phyloP scores from a whole-genome alignment of 2,888 invertebrate species.

The Erebia ligea region DNA sequence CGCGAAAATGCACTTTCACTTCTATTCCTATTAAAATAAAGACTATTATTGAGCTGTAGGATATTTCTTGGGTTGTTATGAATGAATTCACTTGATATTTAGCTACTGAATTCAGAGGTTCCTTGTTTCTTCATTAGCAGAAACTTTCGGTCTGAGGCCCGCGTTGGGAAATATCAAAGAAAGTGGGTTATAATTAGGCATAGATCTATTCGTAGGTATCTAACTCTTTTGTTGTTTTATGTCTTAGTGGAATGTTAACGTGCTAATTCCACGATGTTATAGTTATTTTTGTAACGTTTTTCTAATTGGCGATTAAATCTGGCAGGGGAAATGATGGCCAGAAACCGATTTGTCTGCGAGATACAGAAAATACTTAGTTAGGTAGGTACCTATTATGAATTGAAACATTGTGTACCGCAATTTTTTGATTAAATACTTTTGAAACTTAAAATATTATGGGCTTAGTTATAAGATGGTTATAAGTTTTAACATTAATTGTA shows the following conservation, averaged over 20 bases:
- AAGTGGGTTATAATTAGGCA: slow-evolving; percentile 28
- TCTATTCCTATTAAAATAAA: neutral
- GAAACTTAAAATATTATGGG: no score
- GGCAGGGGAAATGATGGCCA: neutral
- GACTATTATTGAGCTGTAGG: slow-evolving; percentile 14
- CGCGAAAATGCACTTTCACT: slow-evolving; percentile 1
- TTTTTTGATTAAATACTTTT: no score
- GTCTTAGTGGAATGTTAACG: neutral
- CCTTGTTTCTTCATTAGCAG: slow-evolving; percentile 39
- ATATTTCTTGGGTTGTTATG: slow-evolving; percentile 40
- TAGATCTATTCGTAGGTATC: neutral
- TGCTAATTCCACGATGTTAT: slow-evolving; percentile 2
- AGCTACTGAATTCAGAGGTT: slow-evolving; percentile 34
- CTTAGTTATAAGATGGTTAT: no score
- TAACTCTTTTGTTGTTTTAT: slow-evolving; percentile 24
- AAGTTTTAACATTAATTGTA: no score
- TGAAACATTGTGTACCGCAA: no score
- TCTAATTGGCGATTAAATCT: neutral
- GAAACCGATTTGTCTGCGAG: no score
- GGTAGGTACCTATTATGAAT: no score
- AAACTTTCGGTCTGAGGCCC: slow-evolving; percentile 37
- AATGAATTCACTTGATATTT: slow-evolving; percentile 46
- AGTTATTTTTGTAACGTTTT: neutral
- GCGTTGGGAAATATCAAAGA: slow-evolving; percentile 36
- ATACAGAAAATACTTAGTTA: no score